Percentiles rank a stretch among this genome's conserved stretches.
Evolutionary conservation across 2,888 invertebrate genomes (phyloP).

Genomic region (Epirrhoe tristata): DNA sequence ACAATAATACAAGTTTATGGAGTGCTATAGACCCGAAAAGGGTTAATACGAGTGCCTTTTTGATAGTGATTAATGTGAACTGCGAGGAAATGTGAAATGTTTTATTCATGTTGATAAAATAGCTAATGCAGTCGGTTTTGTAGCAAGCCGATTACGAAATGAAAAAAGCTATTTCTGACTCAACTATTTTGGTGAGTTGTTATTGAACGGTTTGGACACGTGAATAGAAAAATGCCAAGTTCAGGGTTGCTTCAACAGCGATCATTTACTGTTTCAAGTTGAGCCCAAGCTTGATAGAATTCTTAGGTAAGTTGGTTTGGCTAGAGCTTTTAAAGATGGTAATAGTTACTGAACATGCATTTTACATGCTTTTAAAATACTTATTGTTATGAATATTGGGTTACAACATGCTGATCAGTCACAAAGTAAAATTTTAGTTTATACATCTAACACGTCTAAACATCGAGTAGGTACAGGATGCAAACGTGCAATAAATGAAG

Average conservation of each 20-base stretch:
- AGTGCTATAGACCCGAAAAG: slow-evolving; percentile 25
- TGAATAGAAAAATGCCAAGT: slow-evolving; percentile 41
- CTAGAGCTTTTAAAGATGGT: slow-evolving; percentile 27
- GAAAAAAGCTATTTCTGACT: slow-evolving; percentile 38
- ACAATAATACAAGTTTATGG: slow-evolving; percentile 1
- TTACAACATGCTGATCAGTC: neutral
- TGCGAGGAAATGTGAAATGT: slow-evolving; percentile 38
- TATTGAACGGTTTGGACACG: slow-evolving; percentile 28
- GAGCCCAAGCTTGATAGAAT: slow-evolving; percentile 36
- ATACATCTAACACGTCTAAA: slow-evolving; percentile 15
- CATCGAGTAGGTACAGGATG: slow-evolving; percentile 38
- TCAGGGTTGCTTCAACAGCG: slow-evolving; percentile 30
- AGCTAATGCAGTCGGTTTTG: slow-evolving; percentile 35
- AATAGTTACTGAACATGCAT: slow-evolving; percentile 25
- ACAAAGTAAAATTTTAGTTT: neutral
- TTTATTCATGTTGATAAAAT: slow-evolving; percentile 41
- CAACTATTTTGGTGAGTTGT: slow-evolving; percentile 32
- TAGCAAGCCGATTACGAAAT: slow-evolving; percentile 35
- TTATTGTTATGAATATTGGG: neutral
- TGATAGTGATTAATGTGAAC: slow-evolving; percentile 42
- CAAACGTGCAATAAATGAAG: slow-evolving; percentile 55
- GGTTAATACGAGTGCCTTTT: slow-evolving; percentile 34
- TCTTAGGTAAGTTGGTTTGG: slow-evolving; percentile 26
- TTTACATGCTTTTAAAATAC: slow-evolving; percentile 4
- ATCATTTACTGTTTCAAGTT: slow-evolving; percentile 26